Evolutionary conservation across 2,888 invertebrate genomes (phyloP).

Genomic region (Trichogramma evanescens): DNA sequence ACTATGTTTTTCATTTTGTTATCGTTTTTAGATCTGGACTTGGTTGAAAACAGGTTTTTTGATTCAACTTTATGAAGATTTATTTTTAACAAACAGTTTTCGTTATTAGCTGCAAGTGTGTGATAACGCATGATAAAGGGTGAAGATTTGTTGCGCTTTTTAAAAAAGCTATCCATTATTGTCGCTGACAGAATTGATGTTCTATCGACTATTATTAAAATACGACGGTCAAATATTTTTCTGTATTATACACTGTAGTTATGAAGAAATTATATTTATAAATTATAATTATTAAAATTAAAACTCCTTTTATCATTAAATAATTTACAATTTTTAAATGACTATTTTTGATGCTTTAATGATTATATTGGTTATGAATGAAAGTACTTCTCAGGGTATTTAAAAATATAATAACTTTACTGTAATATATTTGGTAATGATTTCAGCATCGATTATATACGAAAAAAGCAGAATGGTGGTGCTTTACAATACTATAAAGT

Average conservation of each 20-base stretch:
- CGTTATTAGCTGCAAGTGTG: background rate
- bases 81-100: background rate
- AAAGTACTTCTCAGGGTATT: too few species aligned
- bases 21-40: background rate
- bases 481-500: too few species aligned
- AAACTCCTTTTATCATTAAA: background rate
- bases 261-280: conserved; percentile 42
- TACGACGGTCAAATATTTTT: conserved; percentile 30
- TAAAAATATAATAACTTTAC: too few species aligned
- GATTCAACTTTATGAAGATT: conserved; percentile 1
- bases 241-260: conserved; percentile 39
- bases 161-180: background rate
- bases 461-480: too few species aligned
- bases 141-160: conserved; percentile 1
- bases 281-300: conserved; percentile 31
- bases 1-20: too few species aligned
- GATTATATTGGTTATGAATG: too few species aligned
- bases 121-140: background rate
- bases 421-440: too few species aligned
- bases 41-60: background rate
- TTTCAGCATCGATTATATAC: too few species aligned
- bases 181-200: background rate
- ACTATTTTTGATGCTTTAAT: too few species aligned
- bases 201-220: conserved; percentile 3
- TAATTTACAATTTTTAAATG: too few species aligned